Evolutionary conservation across 1,140 invertebrate genomes (phyloP), one percentile per base, ranked within the genome.

Genomic region (Galleria mellonella): DNA sequence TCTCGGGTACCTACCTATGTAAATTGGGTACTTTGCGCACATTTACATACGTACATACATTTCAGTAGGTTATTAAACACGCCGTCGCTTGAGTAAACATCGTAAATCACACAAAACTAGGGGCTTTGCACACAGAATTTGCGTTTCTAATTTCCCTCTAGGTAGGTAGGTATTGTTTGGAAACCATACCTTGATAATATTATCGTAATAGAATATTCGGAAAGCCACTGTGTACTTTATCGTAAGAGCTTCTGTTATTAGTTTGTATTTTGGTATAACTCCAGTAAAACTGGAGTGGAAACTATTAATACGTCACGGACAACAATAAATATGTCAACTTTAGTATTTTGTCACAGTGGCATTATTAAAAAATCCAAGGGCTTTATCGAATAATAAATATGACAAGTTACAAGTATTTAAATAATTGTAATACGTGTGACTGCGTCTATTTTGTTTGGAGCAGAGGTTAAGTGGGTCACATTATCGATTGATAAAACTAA

Each of bases 61-160:
- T 58, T 55, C 31, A 51, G 51, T 51, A 40, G 51, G 51, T 61
- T 65, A 65, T 65, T 65, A 61, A 65, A 55, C 57, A 65, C 40
- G 30, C 47, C 54, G 51, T 55, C 46, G 62, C 61, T 57, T 61
- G 43, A 51, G 50, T 39, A 61, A 65, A 61, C 62, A 61, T 55
- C 52, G 55, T 65, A 65, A 65, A 65, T 65, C 62, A 61, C 46
- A 65, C 62, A 58, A 55, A 64, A 64, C 54, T 64, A 57, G 49
- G 49, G 47, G 47, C 47, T 61, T 46, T 49, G 60, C 49, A 54
- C 42, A 61, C 48, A 57, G 47, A 61, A 65, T 65, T 65, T 65
- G 58, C 62, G 51, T 58, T 61, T 61, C 57, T 65, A 61, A 61
- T 65, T 65, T 55, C 57, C 54, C 51, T 36, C 35, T 43, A 53